Conservation (phyloP, 2,113 vertebrate species). For the Prietella phreatophila region DNA sequence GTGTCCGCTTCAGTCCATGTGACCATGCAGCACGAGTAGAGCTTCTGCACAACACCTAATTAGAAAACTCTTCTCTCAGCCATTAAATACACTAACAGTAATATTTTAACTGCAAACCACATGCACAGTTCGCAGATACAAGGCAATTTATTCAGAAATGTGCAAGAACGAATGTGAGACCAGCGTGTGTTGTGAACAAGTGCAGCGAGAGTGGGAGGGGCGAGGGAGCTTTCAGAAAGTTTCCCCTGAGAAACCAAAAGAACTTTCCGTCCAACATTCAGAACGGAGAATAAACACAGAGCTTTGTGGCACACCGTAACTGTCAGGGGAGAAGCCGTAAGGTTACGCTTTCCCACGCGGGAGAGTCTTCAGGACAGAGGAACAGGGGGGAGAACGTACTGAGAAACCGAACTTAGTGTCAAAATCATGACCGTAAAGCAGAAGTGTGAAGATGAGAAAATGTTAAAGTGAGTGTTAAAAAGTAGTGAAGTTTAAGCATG, state of each 20-base stretch:
- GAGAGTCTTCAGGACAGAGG: neutral
- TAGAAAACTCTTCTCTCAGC: neutral
- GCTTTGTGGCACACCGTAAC: neutral
- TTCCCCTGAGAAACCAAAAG: constrained; percentile 22
- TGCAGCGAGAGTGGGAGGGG: constrained; percentile 8
- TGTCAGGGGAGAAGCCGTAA: neutral
- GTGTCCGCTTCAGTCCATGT: constrained; percentile 12
- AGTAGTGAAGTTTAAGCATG: neutral
- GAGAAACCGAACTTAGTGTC: neutral
- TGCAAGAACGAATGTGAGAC: neutral
- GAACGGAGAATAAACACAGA: neutral
- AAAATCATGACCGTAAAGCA: neutral
- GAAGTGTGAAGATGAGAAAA: neutral
- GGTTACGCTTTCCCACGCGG: no score
- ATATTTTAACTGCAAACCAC: neutral
- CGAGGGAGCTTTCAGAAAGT: constrained; percentile 2
- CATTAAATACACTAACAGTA: neutral
- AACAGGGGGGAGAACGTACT: neutral
- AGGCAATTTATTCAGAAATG: neutral
- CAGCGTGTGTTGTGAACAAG: neutral
- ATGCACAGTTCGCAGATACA: neutral
- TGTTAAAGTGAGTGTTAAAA: neutral
- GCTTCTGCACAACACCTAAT: neutral
- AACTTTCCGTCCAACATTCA: constrained; percentile 30
- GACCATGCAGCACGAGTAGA: constrained; percentile 13